Conservation (phyloP, 2,888 invertebrate species). For the Trissonchulus sp. region DNA sequence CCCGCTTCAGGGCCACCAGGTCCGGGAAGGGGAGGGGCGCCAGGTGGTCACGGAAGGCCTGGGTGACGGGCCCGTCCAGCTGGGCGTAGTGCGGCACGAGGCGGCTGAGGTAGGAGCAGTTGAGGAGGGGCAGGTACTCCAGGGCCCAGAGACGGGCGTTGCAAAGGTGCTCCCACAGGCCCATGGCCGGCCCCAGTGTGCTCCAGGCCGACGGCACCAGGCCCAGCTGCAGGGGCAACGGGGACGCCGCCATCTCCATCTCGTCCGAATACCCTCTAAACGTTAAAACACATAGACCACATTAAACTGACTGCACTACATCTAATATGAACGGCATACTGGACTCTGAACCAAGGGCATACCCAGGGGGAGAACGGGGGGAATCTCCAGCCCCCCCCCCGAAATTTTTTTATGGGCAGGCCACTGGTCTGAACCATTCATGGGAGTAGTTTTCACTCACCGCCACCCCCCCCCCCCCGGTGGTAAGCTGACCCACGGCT, state of each 20-base stretch:
- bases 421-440: too few relatives aligned
- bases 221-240: constrained; percentile 39
- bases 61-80: constrained; percentile 45
- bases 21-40: constrained; percentile 22
- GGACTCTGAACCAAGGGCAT: too few relatives aligned
- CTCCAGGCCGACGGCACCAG: constrained; percentile 20
- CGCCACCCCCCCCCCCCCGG: too few relatives aligned
- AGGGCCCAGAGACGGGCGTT: constrained; percentile 32
- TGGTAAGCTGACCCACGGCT: too few relatives aligned
- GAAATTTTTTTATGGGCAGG: too few relatives aligned
- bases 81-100: constrained; percentile 40
- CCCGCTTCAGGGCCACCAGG: constrained; percentile 18
- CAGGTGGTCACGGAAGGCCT: constrained; percentile 39
- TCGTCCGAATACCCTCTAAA: constrained; percentile 43
- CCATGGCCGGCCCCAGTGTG: constrained; percentile 35
- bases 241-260: constrained; percentile 46
- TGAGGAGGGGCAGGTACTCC: constrained; percentile 40
- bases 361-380: too few relatives aligned
- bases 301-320: too few relatives aligned
- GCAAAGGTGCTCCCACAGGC: background rate
- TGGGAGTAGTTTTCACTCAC: too few relatives aligned
- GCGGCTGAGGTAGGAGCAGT: constrained; percentile 35
- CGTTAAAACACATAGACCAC: too few relatives aligned
- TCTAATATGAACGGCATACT: too few relatives aligned
- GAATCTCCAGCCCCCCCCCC: too few relatives aligned